Percentiles rank a stretch among this genome's conserved stretches.
Conservation (phyloP, 2,888 invertebrate species). For the Arrhopalites spinosus region DNA sequence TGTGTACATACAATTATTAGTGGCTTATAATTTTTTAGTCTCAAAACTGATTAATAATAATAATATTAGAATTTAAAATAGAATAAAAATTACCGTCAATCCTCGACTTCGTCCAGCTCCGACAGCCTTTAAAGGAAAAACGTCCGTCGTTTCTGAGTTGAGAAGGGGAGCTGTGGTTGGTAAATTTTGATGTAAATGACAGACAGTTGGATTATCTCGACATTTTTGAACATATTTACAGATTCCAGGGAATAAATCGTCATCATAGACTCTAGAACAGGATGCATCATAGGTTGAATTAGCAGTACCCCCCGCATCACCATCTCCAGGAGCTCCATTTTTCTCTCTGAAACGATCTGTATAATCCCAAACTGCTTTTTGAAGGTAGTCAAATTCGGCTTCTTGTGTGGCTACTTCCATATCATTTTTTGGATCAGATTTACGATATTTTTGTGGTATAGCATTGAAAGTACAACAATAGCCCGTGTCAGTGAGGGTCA, state of each 20-base stretch:
- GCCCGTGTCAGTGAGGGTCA: slow-evolving; percentile 54
- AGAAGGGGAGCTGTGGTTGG: slow-evolving; percentile 31
- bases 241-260: slow-evolving; percentile 51
- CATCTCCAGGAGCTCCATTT: slow-evolving; percentile 33
- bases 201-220: slow-evolving; percentile 43
- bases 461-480: slow-evolving; percentile 56
- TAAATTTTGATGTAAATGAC: slow-evolving; percentile 34
- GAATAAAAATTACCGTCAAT: too few species aligned
- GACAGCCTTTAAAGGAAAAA: slow-evolving; percentile 46
- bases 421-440: slow-evolving; percentile 42
- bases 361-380: slow-evolving; percentile 55
- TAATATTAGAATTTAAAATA: too few species aligned
- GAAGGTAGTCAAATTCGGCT: slow-evolving; percentile 52
- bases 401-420: slow-evolving; percentile 51
- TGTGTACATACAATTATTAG: too few species aligned
- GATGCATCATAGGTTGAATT: slow-evolving; percentile 44
- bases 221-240: slow-evolving; percentile 49
- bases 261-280: slow-evolving; percentile 47
- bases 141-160: slow-evolving; percentile 8
- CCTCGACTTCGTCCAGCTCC: slow-evolving; percentile 55
- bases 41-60: too few species aligned
- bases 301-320: slow-evolving; percentile 30
- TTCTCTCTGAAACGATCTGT: slow-evolving; percentile 44
- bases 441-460: slow-evolving; percentile 38
- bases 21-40: too few species aligned